A percentile compares a stretch with the other conserved stretches of the same genome.
phyloP scores from a whole-genome alignment of 2,888 invertebrate species.

The Dione juno region DNA sequence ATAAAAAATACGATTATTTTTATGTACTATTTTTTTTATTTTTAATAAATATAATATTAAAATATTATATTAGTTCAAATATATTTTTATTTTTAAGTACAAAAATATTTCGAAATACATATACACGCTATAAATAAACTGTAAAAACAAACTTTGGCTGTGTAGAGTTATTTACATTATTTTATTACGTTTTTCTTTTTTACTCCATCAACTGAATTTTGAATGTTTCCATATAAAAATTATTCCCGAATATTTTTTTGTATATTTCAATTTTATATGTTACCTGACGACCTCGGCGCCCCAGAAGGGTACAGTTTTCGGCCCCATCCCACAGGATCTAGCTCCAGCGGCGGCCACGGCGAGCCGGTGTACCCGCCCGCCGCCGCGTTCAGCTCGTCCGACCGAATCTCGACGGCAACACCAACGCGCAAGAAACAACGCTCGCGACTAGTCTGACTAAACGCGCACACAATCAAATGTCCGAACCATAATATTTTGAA shows the following conservation, averaged over 20 bases:
- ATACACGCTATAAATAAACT: too few species aligned
- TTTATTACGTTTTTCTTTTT: too few species aligned
- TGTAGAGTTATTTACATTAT: too few species aligned
- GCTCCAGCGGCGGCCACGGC: conserved; percentile 90
- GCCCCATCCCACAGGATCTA: conserved; percentile 91
- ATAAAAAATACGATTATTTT: too few species aligned
- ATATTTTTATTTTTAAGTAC: too few species aligned
- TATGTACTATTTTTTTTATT: too few species aligned
- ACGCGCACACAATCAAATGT: conserved; percentile 32
- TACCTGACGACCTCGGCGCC: conserved; percentile 86
- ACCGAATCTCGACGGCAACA: conserved; percentile 85
- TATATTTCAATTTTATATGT: background rate
- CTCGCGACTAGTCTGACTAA: conserved; percentile 10
- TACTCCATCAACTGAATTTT: background rate
- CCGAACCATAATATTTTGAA: conserved; percentile 21
- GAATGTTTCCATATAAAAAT: too few species aligned
- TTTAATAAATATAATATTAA: too few species aligned
- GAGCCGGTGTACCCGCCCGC: conserved; percentile 91
- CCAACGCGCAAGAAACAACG: conserved; percentile 27
- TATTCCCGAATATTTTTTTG: too few species aligned
- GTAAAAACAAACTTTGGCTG: too few species aligned
- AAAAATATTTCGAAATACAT: too few species aligned
- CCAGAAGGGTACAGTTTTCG: conserved; percentile 90
- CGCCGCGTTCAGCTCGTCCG: conserved; percentile 89
- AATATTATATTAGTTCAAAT: too few species aligned